Percentiles rank a stretch among this genome's conserved stretches.
Conservation (phyloP, 2,888 invertebrate genomes). For the Dermolepida albohirtum region DNA sequence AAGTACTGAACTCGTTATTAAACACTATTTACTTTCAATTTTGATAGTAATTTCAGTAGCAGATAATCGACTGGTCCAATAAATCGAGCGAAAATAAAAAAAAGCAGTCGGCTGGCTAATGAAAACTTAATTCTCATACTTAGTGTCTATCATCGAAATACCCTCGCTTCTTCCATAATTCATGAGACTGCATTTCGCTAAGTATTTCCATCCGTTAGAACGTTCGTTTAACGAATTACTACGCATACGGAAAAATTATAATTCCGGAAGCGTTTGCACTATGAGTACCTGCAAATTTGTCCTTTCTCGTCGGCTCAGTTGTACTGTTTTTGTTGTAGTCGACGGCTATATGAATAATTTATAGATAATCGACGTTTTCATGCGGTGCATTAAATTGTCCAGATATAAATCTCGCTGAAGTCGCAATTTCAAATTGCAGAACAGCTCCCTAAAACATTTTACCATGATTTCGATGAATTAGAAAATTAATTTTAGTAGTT, state of each 20-base stretch:
- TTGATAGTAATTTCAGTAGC: too few relatives aligned
- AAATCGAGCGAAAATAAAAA: too few relatives aligned
- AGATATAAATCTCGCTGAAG: conserved; percentile 31
- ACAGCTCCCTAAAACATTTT: too few relatives aligned
- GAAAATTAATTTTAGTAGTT: too few relatives aligned
- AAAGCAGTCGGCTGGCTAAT: not conserved
- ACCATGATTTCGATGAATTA: too few relatives aligned
- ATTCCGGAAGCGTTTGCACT: not conserved
- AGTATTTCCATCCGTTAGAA: not conserved
- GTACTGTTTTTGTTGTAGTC: not conserved
- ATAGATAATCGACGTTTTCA: conserved; percentile 29
- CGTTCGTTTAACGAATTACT: conserved; percentile 5
- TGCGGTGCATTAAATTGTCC: conserved; percentile 36
- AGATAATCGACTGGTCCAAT: too few relatives aligned
- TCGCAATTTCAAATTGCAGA: conserved; percentile 31
- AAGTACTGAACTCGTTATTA: too few relatives aligned
- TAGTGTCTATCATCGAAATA: not conserved
- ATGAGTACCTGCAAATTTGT: not conserved
- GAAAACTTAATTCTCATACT: not conserved
- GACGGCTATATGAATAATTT: conserved; percentile 33
- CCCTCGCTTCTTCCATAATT: conserved; percentile 35
- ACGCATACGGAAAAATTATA: not conserved
- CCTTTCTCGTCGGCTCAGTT: not conserved
- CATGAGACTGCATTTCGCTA: conserved; percentile 5
- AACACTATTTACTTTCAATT: too few relatives aligned